Percentiles rank a stretch among this genome's conserved stretches.
Conservation (phyloP, 2,113 vertebrate species). For the Nibea coibor region DNA sequence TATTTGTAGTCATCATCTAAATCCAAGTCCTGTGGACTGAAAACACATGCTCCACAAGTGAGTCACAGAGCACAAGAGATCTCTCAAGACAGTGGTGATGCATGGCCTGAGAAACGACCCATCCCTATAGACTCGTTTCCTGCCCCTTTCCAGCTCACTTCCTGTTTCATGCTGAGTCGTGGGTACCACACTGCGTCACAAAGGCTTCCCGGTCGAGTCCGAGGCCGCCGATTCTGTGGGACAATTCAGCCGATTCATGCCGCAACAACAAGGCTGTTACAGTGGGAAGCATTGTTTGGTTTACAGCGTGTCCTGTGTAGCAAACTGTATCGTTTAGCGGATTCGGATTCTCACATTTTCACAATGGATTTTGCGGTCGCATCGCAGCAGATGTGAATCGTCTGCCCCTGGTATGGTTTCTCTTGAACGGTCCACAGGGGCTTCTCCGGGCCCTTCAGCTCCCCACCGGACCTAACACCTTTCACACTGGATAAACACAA, state of each 20-base stretch:
- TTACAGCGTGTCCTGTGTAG: neutral
- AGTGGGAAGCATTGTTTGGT: constrained; percentile 9
- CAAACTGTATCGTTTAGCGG: constrained; percentile 14
- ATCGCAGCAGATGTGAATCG: constrained; percentile 51
- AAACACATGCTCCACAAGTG: constrained; percentile 70
- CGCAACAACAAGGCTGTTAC: constrained; percentile 23
- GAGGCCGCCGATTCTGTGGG: constrained; percentile 44
- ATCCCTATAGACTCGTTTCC: constrained; percentile 73
- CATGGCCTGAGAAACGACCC: constrained; percentile 72
- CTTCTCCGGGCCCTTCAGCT: constrained; percentile 31
- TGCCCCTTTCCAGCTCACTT: constrained; percentile 63
- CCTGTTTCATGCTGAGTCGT: constrained; percentile 65
- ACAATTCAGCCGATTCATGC: constrained; percentile 23
- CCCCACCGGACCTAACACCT: constrained; percentile 78
- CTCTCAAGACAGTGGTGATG: constrained; percentile 67
- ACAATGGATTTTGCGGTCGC: constrained; percentile 48
- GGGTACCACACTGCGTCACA: constrained; percentile 68
- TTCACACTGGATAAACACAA: constrained; percentile 73
- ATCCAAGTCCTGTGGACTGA: constrained; percentile 58
- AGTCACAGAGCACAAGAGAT: constrained; percentile 57
- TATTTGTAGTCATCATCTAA: constrained; percentile 72
- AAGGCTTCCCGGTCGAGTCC: constrained; percentile 9
- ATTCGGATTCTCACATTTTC: constrained; percentile 56
- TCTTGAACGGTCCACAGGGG: constrained; percentile 31
- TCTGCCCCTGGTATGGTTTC: constrained; percentile 49